Conservation (phyloP, 2,888 invertebrate species). For the Diarsia mendica region DNA sequence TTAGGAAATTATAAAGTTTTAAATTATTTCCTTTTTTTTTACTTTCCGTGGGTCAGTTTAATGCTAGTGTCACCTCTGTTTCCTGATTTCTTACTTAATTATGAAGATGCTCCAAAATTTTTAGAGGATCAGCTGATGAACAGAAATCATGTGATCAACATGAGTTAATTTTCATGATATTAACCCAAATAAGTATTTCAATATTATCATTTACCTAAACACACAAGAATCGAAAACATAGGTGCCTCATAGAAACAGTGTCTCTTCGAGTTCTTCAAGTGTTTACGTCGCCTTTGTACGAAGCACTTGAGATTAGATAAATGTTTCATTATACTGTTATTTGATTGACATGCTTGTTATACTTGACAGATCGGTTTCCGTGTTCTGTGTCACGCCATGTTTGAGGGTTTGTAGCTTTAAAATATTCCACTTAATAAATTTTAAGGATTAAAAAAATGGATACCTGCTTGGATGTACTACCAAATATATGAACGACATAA, state of each 20-base stretch:
- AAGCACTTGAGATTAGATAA: slow-evolving; percentile 62
- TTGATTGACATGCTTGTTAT: slow-evolving; percentile 53
- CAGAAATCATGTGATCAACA: background rate
- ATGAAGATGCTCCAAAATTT: background rate
- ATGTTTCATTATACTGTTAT: slow-evolving; percentile 42
- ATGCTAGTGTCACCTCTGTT: background rate
- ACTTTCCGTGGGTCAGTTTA: background rate
- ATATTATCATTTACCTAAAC: background rate
- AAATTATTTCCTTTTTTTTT: background rate
- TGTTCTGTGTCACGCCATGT: slow-evolving; percentile 28
- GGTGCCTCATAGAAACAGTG: slow-evolving; percentile 37
- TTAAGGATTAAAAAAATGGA: background rate
- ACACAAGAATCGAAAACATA: slow-evolving; percentile 26
- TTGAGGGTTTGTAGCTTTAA: background rate
- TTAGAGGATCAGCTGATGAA: background rate
- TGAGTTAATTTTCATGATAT: no score
- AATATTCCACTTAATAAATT: slow-evolving; percentile 7
- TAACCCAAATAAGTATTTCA: background rate
- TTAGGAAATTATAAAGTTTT: background rate
- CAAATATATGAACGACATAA: background rate
- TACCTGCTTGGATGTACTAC: background rate
- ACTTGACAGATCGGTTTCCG: slow-evolving; percentile 59
- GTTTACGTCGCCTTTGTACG: slow-evolving; percentile 47
- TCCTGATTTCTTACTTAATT: background rate
- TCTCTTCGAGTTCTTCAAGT: slow-evolving; percentile 46